phyloP scores from a whole-genome alignment of 2,113 vertebrate genomes.

The Sterrhoptilus dennistouni region DNA sequence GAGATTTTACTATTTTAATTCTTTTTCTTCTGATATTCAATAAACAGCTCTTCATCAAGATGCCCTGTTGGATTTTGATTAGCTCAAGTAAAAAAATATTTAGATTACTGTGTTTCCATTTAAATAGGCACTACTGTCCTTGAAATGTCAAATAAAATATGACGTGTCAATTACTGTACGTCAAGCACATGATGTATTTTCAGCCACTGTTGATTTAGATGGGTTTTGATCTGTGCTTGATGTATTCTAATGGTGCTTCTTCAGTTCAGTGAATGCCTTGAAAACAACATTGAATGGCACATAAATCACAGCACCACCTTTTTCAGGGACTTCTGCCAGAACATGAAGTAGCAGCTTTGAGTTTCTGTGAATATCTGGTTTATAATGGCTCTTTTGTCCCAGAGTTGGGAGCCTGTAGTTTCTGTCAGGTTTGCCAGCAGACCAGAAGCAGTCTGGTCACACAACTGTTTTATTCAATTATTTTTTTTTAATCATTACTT shows the following conservation, averaged over 20 bases:
- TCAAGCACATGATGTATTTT: conserved; percentile 20
- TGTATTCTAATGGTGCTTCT: conserved; percentile 35
- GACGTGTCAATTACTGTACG: conserved; percentile 8
- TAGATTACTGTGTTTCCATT: background rate
- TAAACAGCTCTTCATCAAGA: background rate
- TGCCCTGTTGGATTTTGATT: background rate
- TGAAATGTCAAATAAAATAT: conserved; percentile 51
- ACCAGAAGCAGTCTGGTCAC: background rate
- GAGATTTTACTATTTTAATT: background rate
- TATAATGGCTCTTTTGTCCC: background rate
- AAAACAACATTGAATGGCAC: conserved; percentile 6
- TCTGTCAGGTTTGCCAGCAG: background rate
- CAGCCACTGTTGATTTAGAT: conserved; percentile 7
- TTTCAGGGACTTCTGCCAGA: background rate
- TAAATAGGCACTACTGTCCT: conserved; percentile 20
- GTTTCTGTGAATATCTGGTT: background rate
- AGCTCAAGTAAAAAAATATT: background rate
- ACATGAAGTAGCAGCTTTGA: background rate
- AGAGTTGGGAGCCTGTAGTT: background rate
- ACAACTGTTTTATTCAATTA: background rate
- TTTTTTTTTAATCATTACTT: background rate
- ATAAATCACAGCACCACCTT: conserved; percentile 22
- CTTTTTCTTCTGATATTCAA: background rate
- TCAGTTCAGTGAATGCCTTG: conserved; percentile 34
- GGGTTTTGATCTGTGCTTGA: conserved; percentile 19